Percentiles rank a stretch among this genome's conserved stretches.
Conservation (phyloP, 2,888 invertebrate species). For the Camponotus fellah region DNA sequence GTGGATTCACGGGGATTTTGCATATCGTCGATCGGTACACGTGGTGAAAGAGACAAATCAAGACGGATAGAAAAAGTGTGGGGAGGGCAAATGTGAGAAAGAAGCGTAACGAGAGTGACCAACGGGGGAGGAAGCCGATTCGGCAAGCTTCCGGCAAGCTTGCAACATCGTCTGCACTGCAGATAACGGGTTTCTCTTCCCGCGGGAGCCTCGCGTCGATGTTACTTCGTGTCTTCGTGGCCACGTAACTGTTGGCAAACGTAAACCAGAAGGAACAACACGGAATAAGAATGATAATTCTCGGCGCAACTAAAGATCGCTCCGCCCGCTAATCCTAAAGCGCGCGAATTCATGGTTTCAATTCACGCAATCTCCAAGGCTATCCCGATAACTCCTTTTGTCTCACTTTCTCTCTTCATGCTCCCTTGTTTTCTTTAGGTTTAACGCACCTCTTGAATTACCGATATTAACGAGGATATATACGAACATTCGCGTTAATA, state of each 20-base stretch:
- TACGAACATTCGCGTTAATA: not conserved
- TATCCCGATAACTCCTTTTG: not conserved
- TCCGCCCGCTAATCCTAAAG: not conserved
- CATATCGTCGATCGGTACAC: constrained; percentile 42
- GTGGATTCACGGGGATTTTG: constrained; percentile 42
- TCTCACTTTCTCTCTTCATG: not conserved
- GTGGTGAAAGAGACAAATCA: constrained; percentile 49
- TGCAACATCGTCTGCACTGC: constrained; percentile 72
- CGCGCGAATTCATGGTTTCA: constrained; percentile 6
- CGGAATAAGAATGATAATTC: constrained; percentile 37
- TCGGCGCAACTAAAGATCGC: not conserved
- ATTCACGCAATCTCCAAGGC: constrained; percentile 31
- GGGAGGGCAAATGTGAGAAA: constrained; percentile 10
- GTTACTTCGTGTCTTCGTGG: constrained; percentile 25
- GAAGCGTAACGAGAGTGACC: constrained; percentile 3
- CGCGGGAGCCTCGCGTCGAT: constrained; percentile 48
- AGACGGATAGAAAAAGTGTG: constrained; percentile 50
- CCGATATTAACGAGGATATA: not conserved
- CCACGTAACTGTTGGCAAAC: constrained; percentile 20
- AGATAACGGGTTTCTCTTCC: constrained; percentile 69
- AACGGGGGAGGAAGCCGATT: constrained; percentile 49
- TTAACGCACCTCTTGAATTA: not conserved
- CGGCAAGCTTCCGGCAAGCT: constrained; percentile 61
- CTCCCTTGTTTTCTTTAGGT: not conserved
- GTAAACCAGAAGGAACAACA: not conserved